phyloP scores from a whole-genome alignment of 1,140 invertebrate species.

The Dryas iulia region DNA sequence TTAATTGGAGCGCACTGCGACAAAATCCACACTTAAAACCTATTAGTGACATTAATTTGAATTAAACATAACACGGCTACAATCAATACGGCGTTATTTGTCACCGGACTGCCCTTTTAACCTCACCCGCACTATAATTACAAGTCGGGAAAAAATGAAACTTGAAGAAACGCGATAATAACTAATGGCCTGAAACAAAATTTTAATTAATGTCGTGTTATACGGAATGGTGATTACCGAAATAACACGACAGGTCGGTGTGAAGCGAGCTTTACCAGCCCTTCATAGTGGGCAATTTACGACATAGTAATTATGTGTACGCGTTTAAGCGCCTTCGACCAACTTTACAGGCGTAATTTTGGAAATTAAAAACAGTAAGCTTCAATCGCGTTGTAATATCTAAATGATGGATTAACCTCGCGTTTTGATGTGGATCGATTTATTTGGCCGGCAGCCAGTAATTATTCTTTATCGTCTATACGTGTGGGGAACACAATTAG shows the following conservation, averaged over 20 bases:
- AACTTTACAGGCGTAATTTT: constrained; percentile 65
- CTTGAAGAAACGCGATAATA: constrained; percentile 74
- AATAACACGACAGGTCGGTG: constrained; percentile 70
- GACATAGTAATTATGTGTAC: constrained; percentile 71
- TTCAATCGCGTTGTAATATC: constrained; percentile 76
- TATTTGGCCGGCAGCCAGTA: constrained; percentile 77
- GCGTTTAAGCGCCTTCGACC: constrained; percentile 58
- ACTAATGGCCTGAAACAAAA: constrained; percentile 80
- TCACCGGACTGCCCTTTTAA: constrained; percentile 75
- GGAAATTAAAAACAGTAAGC: constrained; percentile 77
- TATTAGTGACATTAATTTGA: constrained; percentile 72
- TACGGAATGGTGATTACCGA: constrained; percentile 76
- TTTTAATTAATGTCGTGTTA: constrained; percentile 80
- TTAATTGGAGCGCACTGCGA: constrained; percentile 59
- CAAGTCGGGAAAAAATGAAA: constrained; percentile 67
- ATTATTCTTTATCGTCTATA: constrained; percentile 76
- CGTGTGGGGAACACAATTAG: constrained; percentile 77
- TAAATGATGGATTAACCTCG: constrained; percentile 78
- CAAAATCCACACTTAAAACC: constrained; percentile 61
- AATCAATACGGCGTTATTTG: constrained; percentile 74
- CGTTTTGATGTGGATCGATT: constrained; percentile 78
- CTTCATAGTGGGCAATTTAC: constrained; percentile 63
- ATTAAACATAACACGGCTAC: constrained; percentile 69
- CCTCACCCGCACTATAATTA: constrained; percentile 74
- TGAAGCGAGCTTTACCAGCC: constrained; percentile 42